phyloP scores from a whole-genome alignment of 2,888 invertebrate species.

The Acholoe squamosa region DNA sequence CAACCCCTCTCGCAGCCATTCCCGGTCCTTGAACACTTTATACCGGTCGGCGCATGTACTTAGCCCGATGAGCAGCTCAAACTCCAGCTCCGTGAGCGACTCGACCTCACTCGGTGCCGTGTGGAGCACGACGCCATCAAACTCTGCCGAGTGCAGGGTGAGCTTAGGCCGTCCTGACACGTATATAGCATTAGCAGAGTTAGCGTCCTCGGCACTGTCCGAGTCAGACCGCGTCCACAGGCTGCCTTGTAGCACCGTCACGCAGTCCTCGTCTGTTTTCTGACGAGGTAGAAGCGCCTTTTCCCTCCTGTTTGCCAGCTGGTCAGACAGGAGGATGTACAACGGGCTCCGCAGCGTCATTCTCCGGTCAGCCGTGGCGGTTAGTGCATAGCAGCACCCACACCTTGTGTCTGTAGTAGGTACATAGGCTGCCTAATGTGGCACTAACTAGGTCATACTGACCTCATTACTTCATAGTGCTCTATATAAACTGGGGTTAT shows the following conservation, averaged over 20 bases:
- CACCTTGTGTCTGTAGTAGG: too few species aligned
- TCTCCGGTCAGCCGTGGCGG: background rate
- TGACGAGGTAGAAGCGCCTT: constrained; percentile 59
- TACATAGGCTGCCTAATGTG: too few species aligned
- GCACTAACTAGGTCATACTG: too few species aligned
- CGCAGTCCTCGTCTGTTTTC: constrained; percentile 60
- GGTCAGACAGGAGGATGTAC: constrained; percentile 63
- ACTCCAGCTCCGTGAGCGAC: constrained; percentile 62
- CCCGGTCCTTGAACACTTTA: constrained; percentile 63
- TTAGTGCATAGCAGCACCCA: too few species aligned
- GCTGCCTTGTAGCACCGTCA: constrained; percentile 66
- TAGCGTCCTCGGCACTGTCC: background rate
- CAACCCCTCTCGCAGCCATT: constrained; percentile 62
- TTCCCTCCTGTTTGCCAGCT: constrained; percentile 63
- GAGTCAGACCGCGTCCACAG: constrained; percentile 63
- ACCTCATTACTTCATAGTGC: too few species aligned
- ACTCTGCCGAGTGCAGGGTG: constrained; percentile 64
- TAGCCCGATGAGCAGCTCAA: constrained; percentile 65
- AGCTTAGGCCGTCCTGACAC: background rate
- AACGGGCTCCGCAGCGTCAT: constrained; percentile 12
- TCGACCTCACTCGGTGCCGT: constrained; percentile 64
- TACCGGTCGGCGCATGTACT: constrained; percentile 67
- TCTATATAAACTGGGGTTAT: too few species aligned
- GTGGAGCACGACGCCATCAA: constrained; percentile 60
- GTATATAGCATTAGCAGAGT: constrained; percentile 4